Conservation (phyloP, 2,113 vertebrate genomes). For the Emydocephalus ijimae region DNA sequence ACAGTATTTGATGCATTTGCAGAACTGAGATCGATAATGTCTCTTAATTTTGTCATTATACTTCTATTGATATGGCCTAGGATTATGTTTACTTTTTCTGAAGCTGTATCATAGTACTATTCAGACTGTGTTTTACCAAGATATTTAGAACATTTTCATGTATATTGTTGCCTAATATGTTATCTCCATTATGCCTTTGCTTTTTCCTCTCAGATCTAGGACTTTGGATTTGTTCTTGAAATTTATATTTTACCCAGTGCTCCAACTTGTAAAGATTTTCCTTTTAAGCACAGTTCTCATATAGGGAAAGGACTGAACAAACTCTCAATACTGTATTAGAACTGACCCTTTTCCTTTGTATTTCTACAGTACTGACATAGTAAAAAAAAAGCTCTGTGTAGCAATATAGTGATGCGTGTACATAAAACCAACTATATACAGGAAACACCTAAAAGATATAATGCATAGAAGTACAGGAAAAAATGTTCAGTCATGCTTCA, state of each 20-base stretch:
- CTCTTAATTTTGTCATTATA: background rate
- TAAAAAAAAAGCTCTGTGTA: background rate
- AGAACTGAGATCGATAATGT: background rate
- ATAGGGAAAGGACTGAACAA: background rate
- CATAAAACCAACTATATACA: background rate
- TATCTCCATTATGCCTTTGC: background rate
- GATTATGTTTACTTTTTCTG: background rate
- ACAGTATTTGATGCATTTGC: background rate
- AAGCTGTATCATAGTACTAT: background rate
- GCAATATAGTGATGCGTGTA: background rate
- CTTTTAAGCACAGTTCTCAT: background rate
- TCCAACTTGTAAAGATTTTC: background rate
- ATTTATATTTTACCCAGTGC: background rate
- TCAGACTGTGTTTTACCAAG: background rate
- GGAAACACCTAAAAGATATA: background rate
- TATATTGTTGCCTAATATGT: background rate
- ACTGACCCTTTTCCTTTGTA: background rate
- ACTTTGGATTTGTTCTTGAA: background rate
- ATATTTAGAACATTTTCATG: background rate
- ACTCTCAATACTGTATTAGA: background rate
- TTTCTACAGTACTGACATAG: background rate
- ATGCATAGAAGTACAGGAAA: background rate
- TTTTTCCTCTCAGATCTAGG: background rate
- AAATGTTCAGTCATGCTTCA: background rate
- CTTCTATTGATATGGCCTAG: background rate